Percentiles rank a stretch among this genome's conserved stretches.
These are phyloP conservation scores for Merodon equestris DNA, from an alignment of 2,888 invertebrate species.

Conservation along the genomic window DNA sequence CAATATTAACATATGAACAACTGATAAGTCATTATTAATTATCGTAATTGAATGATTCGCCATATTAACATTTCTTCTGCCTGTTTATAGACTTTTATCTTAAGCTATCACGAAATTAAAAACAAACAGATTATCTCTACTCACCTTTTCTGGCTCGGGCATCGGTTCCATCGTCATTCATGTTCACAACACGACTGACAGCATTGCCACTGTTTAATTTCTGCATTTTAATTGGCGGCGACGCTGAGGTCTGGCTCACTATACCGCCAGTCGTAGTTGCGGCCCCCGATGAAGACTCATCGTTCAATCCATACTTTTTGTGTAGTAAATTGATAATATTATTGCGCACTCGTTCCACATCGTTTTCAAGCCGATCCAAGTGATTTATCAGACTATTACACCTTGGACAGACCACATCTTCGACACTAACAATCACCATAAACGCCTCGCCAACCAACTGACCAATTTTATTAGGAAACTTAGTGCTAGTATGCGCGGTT, in stretches of 20 bases:
- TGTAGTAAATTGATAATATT: slow-evolving; percentile 77
- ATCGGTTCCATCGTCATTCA: slow-evolving; percentile 70
- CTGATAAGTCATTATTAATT: too few relatives aligned
- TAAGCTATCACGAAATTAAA: too few relatives aligned
- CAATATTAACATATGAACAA: too few relatives aligned
- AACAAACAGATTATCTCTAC: neutral
- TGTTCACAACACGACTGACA: slow-evolving; percentile 70
- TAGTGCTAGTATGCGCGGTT: slow-evolving; percentile 78
- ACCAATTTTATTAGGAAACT: slow-evolving; percentile 80
- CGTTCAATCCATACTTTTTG: slow-evolving; percentile 78
- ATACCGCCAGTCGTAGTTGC: slow-evolving; percentile 31
- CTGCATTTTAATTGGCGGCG: slow-evolving; percentile 77
- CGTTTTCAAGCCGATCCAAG: slow-evolving; percentile 79
- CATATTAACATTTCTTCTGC: too few relatives aligned
- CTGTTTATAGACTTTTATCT: too few relatives aligned
- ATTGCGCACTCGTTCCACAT: slow-evolving; percentile 78
- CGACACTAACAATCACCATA: slow-evolving; percentile 79
- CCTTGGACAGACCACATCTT: slow-evolving; percentile 79
- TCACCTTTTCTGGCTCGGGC: slow-evolving; percentile 69
- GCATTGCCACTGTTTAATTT: slow-evolving; percentile 75
- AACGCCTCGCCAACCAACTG: slow-evolving; percentile 80
- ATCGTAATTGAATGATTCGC: too few relatives aligned
- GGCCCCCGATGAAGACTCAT: slow-evolving; percentile 71
- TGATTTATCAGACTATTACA: slow-evolving; percentile 79
- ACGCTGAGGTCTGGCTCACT: slow-evolving; percentile 68